Base-by-base conservation (phyloP, 2,888 invertebrate genomes). In the Phymatocera aterrima region DNA sequence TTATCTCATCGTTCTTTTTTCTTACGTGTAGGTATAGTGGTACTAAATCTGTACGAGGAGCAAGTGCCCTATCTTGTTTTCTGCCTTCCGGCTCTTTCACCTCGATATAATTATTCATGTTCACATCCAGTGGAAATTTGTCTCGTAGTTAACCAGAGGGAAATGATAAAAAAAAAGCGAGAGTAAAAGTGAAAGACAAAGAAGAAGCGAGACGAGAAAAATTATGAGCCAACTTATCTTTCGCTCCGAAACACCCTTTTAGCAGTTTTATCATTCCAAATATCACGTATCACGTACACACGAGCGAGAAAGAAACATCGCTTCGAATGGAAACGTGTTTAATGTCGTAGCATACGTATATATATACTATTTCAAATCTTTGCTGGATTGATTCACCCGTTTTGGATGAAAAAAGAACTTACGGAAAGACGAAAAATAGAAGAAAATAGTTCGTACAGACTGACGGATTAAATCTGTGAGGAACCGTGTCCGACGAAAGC, bases 11-110 rank as follows among this genome's bases (percentile, higher is more conserved):
- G 24, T 28, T 15, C 15, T 57, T 57, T 15, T 57, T 21, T 21
- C 28, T 57, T 28, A n/a, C n/a, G n/a, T n/a, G n/a, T n/a, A n/a
- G n/a, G n/a, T n/a, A n/a, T n/a, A n/a, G n/a, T n/a, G n/a, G n/a
- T n/a, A n/a, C n/a, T n/a, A 24, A 68, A 46, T 68, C 43, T 43
- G 28, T 28, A 68, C 28, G 46, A 10, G 43, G 46, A 46, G 68
- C 46, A 43, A 46, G 68, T 68, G 68, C 68, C 68, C 46, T 68
- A 68, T 68, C 68, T 68, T 34, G 43, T 68, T 68, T n/a, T 21
- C 6, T 18, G 43, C 28, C 68, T 65, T 18, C 34, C 46, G 43
- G 24, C 24, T 21, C 15, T 68, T 24, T 43, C 8, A 6, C 15
- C n/a, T 21, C 46, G 21, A 57, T 3, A 28, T 46, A 43, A 68